A percentile compares a stretch with the other conserved stretches of the same genome.
Evolutionary conservation across 2,797 vertebrate genomes (phyloP).

Genomic region (Morus bassanus): DNA sequence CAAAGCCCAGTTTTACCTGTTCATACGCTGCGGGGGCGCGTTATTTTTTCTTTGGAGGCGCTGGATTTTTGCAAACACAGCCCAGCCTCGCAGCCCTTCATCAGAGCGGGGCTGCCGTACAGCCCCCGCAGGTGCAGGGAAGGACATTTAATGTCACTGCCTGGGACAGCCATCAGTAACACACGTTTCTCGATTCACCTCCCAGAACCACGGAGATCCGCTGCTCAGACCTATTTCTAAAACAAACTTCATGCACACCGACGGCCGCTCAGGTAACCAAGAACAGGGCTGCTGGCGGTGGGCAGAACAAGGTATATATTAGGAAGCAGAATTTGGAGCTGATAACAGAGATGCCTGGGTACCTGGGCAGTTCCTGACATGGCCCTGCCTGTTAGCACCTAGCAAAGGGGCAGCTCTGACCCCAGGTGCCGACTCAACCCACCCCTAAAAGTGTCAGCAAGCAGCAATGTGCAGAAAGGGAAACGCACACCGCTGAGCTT

Average conservation of each 20-base stretch:
- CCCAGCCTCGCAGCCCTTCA: too few relatives aligned
- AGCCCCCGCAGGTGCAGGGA: neutral
- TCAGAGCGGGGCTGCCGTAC: accelerated
- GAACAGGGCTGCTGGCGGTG: neutral
- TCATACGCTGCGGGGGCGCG: accelerated
- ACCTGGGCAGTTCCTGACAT: neutral
- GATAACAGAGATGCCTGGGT: neutral
- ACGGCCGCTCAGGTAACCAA: neutral
- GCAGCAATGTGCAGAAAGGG: accelerated
- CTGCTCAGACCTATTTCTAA: neutral
- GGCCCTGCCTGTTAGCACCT: neutral
- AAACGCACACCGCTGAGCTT: neutral
- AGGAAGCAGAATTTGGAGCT: neutral
- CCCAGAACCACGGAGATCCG: neutral
- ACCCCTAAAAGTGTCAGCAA: neutral
- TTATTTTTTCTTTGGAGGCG: accelerated
- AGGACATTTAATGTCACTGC: neutral
- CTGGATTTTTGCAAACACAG: neutral
- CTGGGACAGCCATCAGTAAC: accelerated
- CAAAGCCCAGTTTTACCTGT: neutral
- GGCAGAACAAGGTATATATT: neutral
- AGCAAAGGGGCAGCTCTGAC: neutral
- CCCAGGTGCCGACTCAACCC: neutral
- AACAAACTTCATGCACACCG: neutral
- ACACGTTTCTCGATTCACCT: neutral